Conservation (phyloP, 2,888 invertebrate genomes). For the Peribatodes rhomboidaria region DNA sequence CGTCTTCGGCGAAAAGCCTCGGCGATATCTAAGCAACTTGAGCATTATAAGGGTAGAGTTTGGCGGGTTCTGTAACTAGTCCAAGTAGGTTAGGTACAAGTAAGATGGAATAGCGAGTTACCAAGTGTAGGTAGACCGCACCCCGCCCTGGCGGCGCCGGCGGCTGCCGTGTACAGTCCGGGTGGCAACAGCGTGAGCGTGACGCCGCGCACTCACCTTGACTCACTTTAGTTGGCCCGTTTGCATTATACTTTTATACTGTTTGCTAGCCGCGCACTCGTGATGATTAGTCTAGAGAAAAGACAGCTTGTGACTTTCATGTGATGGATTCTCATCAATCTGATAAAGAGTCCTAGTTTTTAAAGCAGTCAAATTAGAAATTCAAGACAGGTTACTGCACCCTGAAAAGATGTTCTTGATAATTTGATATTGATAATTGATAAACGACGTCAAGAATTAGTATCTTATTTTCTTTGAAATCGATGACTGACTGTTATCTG, state of each 20-base stretch:
- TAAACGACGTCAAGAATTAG: background rate
- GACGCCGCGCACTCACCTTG: constrained; percentile 80
- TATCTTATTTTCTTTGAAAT: background rate
- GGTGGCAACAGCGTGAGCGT: constrained; percentile 75
- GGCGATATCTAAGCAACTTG: constrained; percentile 40
- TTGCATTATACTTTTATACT: constrained; percentile 72
- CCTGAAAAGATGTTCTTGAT: background rate
- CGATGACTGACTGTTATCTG: background rate
- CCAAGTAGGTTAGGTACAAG: constrained; percentile 22
- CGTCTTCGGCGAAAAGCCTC: constrained; percentile 47
- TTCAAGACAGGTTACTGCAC: background rate
- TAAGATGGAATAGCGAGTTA: constrained; percentile 55
- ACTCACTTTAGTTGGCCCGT: constrained; percentile 80
- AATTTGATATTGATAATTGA: background rate
- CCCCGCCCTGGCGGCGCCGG: constrained; percentile 68
- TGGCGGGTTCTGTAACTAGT: constrained; percentile 4
- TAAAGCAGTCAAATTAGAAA: background rate
- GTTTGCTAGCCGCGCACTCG: constrained; percentile 68
- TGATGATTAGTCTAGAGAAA: constrained; percentile 70
- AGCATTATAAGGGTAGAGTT: background rate
- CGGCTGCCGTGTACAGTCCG: constrained; percentile 68
- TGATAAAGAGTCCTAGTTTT: background rate
- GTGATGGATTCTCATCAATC: constrained; percentile 28
- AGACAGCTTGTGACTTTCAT: constrained; percentile 47
- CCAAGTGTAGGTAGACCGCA: constrained; percentile 65